Base-by-base conservation (phyloP, 2,797 vertebrate species). In the Thripadectes ignobilis region DNA sequence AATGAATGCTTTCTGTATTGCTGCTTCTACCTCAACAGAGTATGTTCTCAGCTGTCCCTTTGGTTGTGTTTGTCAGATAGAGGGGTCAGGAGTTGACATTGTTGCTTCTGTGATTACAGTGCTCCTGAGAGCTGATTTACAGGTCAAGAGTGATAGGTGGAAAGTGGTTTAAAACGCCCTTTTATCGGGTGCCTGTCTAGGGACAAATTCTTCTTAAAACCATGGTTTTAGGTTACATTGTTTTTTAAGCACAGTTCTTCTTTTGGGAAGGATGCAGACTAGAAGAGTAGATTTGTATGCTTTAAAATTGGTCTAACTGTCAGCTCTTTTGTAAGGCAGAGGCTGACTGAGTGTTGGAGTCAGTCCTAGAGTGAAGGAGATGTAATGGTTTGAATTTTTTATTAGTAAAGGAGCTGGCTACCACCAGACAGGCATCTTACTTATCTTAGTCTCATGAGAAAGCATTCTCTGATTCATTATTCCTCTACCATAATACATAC, bases 371-470 rank as follows among this genome's bases (percentile, higher is more conserved):
- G 84, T 27, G 51, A 83, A 79, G 39, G n/a, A 84, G 54, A 79
- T 66, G 54, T 26, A 93, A 92, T 38, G 18, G 39, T 75, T 79
- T 92, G 84, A 93, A 85, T 89, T 88, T 92, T 92, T 92, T 80
- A 91, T 91, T 83, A 85, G 57, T 83, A 52, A 88, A 88, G 72
- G 65, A 66, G 43, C 23, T 81, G 73, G 36, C 55, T 91, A 54
- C 54, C 80, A 88, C n/a, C 66, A 91, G 85, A 73, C 34, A 73
- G n/a, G 57, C 73, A 85, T 96, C 66, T 77, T 93, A n/a, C 66
- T 89, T 69, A 84, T 62, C n/a, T 92, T 45, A 74, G 51, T 92
- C 82, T 92, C 91, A 68, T n/a, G 82, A 95, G 82, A 84, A 93
- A 87, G 34, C 58, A 75, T 72, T 77, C 54, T 83, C 49, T 85